Conservation (phyloP, 2,113 vertebrate species). For the Dunckerocampus dactyliophorus region DNA sequence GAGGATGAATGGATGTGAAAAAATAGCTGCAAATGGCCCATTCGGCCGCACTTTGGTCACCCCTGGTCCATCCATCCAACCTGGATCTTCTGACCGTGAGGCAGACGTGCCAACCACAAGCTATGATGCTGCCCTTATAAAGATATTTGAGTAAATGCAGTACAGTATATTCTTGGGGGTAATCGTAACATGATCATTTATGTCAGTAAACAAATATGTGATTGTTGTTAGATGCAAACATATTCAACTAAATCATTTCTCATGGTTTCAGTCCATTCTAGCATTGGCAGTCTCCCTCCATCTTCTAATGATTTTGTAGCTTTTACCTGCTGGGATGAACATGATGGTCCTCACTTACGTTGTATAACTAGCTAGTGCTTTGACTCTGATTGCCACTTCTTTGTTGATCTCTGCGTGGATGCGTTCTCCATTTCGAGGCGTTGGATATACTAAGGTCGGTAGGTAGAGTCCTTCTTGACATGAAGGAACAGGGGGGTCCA, state of each 20-base stretch:
- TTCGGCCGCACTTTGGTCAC: too few relatives aligned
- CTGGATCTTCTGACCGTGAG: too few relatives aligned
- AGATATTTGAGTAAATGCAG: too few relatives aligned
- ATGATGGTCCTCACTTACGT: slow-evolving; percentile 30
- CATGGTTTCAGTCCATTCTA: not conserved
- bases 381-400: slow-evolving; percentile 56
- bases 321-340: not conserved
- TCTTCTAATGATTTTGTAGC: not conserved
- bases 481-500: slow-evolving; percentile 51
- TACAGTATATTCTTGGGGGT: too few relatives aligned
- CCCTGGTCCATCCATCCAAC: too few relatives aligned
- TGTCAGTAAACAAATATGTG: too few relatives aligned
- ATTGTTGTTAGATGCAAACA: too few relatives aligned
- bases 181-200: too few relatives aligned
- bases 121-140: too few relatives aligned
- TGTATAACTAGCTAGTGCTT: slow-evolving; percentile 35
- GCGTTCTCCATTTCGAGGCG: slow-evolving; percentile 42
- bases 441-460: slow-evolving; percentile 51
- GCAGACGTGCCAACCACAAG: too few relatives aligned
- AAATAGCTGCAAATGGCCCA: too few relatives aligned
- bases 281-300: not conserved
- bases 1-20: too few relatives aligned
- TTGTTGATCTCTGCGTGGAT: slow-evolving; percentile 43
- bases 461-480: slow-evolving; percentile 58
- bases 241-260: not conserved